Evolutionary conservation across 1,140 invertebrate species (phyloP).

Genomic region (Lycorma delicatula): DNA sequence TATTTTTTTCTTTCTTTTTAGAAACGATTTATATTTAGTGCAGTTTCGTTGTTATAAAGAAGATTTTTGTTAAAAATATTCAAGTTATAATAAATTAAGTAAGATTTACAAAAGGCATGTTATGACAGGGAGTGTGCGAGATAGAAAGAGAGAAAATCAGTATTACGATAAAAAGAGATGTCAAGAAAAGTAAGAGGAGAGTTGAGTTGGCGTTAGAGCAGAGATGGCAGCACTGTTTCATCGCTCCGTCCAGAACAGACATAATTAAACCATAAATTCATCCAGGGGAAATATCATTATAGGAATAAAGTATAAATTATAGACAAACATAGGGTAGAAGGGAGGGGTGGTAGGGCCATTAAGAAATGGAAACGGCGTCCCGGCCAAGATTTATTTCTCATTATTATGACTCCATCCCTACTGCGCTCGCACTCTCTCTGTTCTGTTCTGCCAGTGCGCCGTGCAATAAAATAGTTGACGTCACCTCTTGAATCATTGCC

Average conservation of each 20-base stretch:
- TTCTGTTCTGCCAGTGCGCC: too few species aligned
- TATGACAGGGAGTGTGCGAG: too few species aligned
- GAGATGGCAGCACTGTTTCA: not conserved
- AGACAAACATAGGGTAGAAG: not conserved
- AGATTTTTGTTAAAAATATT: too few species aligned
- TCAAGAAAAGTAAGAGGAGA: not conserved
- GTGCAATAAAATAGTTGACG: constrained; percentile 7
- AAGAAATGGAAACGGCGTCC: constrained; percentile 1
- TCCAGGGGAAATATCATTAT: constrained; percentile 6
- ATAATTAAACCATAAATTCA: constrained; percentile 7
- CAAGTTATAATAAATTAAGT: too few species aligned
- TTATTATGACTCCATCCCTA: constrained; percentile 12
- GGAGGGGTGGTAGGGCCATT: not conserved
- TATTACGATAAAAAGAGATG: too few species aligned
- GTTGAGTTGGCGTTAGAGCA: not conserved
- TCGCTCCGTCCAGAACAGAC: not conserved
- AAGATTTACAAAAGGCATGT: too few species aligned
- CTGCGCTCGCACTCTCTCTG: not conserved
- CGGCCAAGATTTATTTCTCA: constrained; percentile 11
- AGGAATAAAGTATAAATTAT: constrained; percentile 7
- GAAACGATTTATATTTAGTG: too few species aligned
- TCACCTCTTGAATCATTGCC: constrained; percentile 11
- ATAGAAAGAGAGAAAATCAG: too few species aligned
- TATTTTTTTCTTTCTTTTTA: too few species aligned
- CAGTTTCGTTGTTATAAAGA: too few species aligned